Evolutionary conservation across 2,888 invertebrate genomes (phyloP), one percentile per base, ranked within the genome.

Genomic region (Clunio marinus): DNA sequence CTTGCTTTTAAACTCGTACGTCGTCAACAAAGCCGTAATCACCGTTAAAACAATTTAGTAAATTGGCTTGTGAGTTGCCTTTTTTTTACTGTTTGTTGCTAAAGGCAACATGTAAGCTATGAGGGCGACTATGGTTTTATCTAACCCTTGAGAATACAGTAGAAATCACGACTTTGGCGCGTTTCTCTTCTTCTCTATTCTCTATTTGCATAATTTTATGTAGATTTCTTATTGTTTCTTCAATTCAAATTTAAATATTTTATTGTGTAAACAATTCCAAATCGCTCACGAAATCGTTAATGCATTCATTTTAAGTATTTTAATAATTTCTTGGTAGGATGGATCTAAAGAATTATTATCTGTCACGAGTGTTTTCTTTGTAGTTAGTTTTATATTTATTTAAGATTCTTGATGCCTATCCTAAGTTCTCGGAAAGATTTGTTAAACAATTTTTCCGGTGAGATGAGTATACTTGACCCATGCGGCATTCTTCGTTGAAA

Each of bases 171-270:
- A 46, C 41, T 60, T 60, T 20, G 28, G 28, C 17, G 20, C 58
- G 32, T 58, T 58, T 58, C 17, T 32, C 41, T n/a, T 41, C 41
- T 41, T 10, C 41, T 32, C 15, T n/a, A 35, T n/a, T n/a, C 20
- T 27, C 45, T 27, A 63, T 63, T 63, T 63, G 63, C 63, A 63
- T 63, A 63, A 63, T 63, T 63, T 62, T n/a, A n/a, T n/a, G n/a
- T n/a, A n/a, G n/a, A n/a, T n/a, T n/a, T n/a, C n/a, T n/a, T n/a
- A n/a, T n/a, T n/a, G n/a, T n/a, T n/a, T n/a, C n/a, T n/a, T n/a
- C n/a, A n/a, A 32, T 32, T 32, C 35, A 32, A 32, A 32, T 32
- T n/a, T n/a, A n/a, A n/a, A n/a, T n/a, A n/a, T n/a, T n/a, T n/a
- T n/a, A n/a, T n/a, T n/a, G n/a, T n/a, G n/a, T n/a, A n/a, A n/a